Conservation (phyloP, 2,888 invertebrate species). For the Xylota segnis region DNA sequence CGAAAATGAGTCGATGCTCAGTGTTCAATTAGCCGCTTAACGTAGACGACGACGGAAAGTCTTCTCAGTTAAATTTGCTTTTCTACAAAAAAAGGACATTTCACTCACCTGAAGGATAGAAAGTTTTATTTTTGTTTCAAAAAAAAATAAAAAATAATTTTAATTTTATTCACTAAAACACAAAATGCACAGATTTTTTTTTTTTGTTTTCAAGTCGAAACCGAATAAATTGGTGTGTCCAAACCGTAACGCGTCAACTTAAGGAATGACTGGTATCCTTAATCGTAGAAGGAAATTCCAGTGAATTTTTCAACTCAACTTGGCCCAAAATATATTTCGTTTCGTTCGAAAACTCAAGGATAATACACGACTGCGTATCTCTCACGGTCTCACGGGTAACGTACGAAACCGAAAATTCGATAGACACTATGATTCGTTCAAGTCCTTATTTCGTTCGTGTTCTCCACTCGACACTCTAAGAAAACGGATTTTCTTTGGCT, state of each 20-base stretch:
- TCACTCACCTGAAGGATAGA: conserved; percentile 71
- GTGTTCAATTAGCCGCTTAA: conserved; percentile 76
- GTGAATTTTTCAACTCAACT: conserved; percentile 60
- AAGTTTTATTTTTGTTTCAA: conserved; percentile 13
- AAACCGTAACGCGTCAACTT: conserved; percentile 74
- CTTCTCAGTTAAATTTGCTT: conserved; percentile 3
- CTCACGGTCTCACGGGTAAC: conserved; percentile 69
- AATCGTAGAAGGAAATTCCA: conserved; percentile 70
- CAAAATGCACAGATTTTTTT: conserved; percentile 29
- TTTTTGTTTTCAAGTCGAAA: conserved; percentile 9
- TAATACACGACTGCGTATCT: conserved; percentile 74
- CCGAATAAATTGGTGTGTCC: conserved; percentile 59
- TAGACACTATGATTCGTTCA: conserved; percentile 65
- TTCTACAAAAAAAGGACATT: background rate
- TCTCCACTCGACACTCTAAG: conserved; percentile 39
- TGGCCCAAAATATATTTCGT: conserved; percentile 49
- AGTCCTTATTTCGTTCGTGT: conserved; percentile 42
- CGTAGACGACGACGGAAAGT: conserved; percentile 65
- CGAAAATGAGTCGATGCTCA: conserved; percentile 74
- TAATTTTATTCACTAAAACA: conserved; percentile 36
- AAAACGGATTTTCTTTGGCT: conserved; percentile 51
- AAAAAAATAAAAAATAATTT: background rate
- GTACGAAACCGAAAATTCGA: conserved; percentile 68
- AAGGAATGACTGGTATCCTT: conserved; percentile 74
- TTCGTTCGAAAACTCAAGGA: conserved; percentile 42